Evolutionary conservation across 2,113 vertebrate species (phyloP), one percentile per base, ranked within the genome.

Genomic region (Asarcornis scutulata): DNA sequence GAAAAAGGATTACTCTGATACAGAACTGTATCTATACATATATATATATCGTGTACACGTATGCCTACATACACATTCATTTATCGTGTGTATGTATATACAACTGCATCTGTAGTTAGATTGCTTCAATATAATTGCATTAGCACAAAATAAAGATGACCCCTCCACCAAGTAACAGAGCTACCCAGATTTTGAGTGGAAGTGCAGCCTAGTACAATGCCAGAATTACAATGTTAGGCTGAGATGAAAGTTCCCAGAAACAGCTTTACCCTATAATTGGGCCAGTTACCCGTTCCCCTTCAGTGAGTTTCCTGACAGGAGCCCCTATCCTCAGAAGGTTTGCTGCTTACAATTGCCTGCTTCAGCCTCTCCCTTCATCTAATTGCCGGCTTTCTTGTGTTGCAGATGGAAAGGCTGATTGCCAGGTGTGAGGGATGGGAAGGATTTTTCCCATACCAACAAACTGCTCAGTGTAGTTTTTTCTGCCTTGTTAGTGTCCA

Each of bases 261-360:
- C n/a, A 94, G 88, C 73, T 84, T 94, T 94, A 53, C 83, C 69
- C 89, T 93, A 81, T 97, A 96, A 97, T 93, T 95, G 91, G 77
- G 53, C 89, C 66, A 53, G 95, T 66, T 93, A 84, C 89, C 81
- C 69, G 95, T 96, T 97, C 83, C 69, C 44, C 86, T 93, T 91
- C 95, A 95, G 83, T 89, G 93, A 84, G 32, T 95, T 96, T 93
- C 77, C 91, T 92, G 94, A 95, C 91, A 95, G 83, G 42, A 95
- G 42, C 69, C 77, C 38, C 92, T 92, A 40, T 95, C 66, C 92
- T 91, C 94, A 46, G 64, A 96, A 86, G 94, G 83, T 82, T 92
- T 95, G 36, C 63, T 84, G 86, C 92, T 86, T 83, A 78, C 86
- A 92, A 27, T 93, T 81, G 64, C 94, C 66, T 81, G 42, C 58